These are phyloP conservation scores for Linnaemya vulpina DNA, from an alignment of 2,888 invertebrate genomes.

Conservation along the genomic window DNA sequence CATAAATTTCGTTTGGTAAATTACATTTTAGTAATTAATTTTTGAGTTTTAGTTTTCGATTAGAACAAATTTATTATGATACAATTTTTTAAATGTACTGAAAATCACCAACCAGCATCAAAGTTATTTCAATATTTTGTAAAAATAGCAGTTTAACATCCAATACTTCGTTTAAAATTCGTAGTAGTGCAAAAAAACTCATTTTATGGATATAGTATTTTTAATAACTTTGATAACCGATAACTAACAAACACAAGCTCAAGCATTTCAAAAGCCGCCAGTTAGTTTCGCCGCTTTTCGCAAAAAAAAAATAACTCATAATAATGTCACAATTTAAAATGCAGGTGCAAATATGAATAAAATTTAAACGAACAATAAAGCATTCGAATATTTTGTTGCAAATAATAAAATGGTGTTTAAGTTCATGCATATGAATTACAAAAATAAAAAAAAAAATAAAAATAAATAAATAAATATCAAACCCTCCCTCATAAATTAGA, in stretches of 20 bases:
- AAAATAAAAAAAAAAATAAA: conserved; percentile 10
- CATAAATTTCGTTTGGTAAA: too few species aligned
- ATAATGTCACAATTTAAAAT: conserved; percentile 65
- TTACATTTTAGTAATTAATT: too few species aligned
- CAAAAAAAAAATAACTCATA: conserved; percentile 51
- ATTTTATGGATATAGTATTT: conserved; percentile 15
- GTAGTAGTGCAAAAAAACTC: neutral
- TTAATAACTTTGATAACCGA: conserved; percentile 28
- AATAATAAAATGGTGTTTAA: conserved; percentile 23
- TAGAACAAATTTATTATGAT: too few species aligned
- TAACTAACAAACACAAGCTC: conserved; percentile 14
- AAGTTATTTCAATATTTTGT: neutral
- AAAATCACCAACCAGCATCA: neutral
- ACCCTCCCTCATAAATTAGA: conserved; percentile 69
- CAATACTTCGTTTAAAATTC: conserved; percentile 19
- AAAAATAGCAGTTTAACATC: conserved; percentile 30
- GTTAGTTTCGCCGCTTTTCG: conserved; percentile 11
- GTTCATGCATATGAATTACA: conserved; percentile 42
- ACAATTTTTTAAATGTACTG: neutral
- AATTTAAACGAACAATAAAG: conserved; percentile 44
- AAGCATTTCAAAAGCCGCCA: conserved; percentile 50
- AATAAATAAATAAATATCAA: conserved; percentile 15
- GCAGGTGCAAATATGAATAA: conserved; percentile 67
- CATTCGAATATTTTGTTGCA: conserved; percentile 52
- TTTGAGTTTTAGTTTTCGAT: too few species aligned